phyloP scores from a whole-genome alignment of 2,113 vertebrate genomes.

The Pelusios castaneus region DNA sequence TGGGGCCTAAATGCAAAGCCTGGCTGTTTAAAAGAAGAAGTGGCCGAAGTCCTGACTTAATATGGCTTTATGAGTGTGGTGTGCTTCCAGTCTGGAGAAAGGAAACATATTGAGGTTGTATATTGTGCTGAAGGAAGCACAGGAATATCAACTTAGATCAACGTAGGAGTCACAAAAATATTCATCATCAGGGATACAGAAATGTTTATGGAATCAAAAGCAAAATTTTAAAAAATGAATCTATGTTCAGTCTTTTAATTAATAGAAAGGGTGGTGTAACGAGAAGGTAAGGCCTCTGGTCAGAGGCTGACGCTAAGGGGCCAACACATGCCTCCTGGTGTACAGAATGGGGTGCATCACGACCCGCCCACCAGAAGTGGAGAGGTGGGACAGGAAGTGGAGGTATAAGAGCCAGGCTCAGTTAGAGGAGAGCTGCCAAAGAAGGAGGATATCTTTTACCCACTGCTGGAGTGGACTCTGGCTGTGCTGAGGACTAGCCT shows the following conservation, averaged over 20 bases:
- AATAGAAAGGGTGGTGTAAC: neutral
- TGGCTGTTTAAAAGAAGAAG: constrained; percentile 43
- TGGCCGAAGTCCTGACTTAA: constrained; percentile 26
- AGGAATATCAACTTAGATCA: neutral
- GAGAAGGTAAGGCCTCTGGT: too few relatives aligned
- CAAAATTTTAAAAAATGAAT: constrained; percentile 3
- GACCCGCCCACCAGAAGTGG: too few relatives aligned
- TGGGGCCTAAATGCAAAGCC: constrained; percentile 35
- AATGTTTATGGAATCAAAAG: neutral
- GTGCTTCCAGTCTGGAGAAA: neutral
- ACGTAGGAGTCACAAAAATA: neutral
- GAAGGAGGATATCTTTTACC: too few relatives aligned
- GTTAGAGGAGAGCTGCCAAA: too few relatives aligned
- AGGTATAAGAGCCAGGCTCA: too few relatives aligned
- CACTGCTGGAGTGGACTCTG: too few relatives aligned
- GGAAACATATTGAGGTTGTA: neutral
- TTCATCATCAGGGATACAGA: neutral
- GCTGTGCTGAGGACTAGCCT: too few relatives aligned
- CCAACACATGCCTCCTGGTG: too few relatives aligned
- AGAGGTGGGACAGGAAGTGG: too few relatives aligned
- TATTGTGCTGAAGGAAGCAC: constrained; percentile 3
- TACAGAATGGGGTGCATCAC: too few relatives aligned
- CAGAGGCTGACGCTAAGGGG: too few relatives aligned
- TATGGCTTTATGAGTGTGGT: neutral
- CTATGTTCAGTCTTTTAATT: neutral